phyloP scores from a whole-genome alignment of 2,113 vertebrate genomes.

The Epinephelus fuscoguttatus region DNA sequence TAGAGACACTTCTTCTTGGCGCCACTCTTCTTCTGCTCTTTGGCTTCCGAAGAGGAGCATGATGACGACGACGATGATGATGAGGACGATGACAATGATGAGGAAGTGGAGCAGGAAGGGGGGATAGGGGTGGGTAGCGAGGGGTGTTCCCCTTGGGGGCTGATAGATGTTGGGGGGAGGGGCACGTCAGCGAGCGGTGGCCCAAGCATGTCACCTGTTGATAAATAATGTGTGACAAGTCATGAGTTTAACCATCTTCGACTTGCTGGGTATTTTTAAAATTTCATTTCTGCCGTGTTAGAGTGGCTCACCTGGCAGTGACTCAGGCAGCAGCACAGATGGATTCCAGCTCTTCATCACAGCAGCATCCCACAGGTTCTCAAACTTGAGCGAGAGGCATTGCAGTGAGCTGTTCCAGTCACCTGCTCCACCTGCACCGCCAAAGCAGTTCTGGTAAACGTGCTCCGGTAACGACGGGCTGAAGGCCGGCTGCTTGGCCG shows the following conservation, averaged over 20 bases:
- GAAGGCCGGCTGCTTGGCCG: constrained; percentile 93
- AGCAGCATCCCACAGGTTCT: constrained; percentile 97
- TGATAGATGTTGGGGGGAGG: constrained; percentile 86
- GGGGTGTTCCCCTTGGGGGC: constrained; percentile 75
- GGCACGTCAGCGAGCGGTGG: constrained; percentile 89
- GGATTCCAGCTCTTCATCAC: constrained; percentile 98
- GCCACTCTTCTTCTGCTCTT: constrained; percentile 91
- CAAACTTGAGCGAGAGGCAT: constrained; percentile 91
- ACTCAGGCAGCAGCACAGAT: constrained; percentile 93
- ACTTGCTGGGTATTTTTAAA: not conserved
- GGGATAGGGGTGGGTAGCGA: constrained; percentile 63
- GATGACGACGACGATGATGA: constrained; percentile 77
- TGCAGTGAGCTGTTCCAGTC: constrained; percentile 94
- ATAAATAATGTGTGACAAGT: not conserved
- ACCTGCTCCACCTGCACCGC: constrained; percentile 84
- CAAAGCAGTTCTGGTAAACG: constrained; percentile 96
- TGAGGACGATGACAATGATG: constrained; percentile 70
- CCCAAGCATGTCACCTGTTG: constrained; percentile 89
- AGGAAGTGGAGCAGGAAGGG: constrained; percentile 69
- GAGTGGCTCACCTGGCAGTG: constrained; percentile 90
- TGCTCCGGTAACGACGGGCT: constrained; percentile 95
- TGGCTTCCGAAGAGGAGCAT: constrained; percentile 85
- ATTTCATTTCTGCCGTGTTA: accelerated
- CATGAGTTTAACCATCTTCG: not conserved
- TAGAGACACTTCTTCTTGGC: constrained; percentile 98